These are phyloP conservation scores for Drosophila erecta DNA, from an alignment of 1,140 invertebrate species.

Conservation along the genomic window DNA sequence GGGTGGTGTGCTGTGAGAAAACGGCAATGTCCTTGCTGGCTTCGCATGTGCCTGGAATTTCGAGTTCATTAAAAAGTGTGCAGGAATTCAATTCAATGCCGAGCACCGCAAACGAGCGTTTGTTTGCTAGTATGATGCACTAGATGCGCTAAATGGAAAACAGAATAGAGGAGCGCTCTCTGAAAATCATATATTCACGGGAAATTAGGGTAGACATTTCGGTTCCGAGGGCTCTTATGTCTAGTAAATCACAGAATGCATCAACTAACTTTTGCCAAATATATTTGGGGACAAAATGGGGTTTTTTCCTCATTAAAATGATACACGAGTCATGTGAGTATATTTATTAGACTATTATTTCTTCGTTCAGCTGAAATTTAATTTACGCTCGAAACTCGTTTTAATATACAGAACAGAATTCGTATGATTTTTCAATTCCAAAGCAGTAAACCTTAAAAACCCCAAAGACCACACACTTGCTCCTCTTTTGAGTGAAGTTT, in stretches of 20 bases:
- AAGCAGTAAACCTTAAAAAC: not conserved
- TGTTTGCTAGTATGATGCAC: constrained; percentile 43
- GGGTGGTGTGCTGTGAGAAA: not conserved
- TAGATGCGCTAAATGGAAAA: constrained; percentile 25
- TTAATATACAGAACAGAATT: not conserved
- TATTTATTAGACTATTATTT: not conserved
- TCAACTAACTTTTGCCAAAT: not conserved
- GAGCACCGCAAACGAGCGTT: constrained; percentile 27
- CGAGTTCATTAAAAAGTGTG: constrained; percentile 59
- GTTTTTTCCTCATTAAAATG: not conserved
- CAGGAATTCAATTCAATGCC: constrained; percentile 42
- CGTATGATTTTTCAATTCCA: not conserved
- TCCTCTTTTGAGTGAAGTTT: constrained; percentile 50
- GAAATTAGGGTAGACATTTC: not conserved
- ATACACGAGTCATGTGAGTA: not conserved
- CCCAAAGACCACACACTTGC: not conserved
- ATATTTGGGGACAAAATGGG: not conserved
- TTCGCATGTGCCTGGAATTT: constrained; percentile 38
- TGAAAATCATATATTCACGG: not conserved
- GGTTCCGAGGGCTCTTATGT: too few species aligned
- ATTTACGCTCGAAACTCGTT: not conserved
- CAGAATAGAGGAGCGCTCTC: constrained; percentile 4
- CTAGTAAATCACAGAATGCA: too few species aligned
- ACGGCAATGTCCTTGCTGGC: not conserved
- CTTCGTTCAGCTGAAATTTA: too few species aligned